Conservation (phyloP, 2,888 invertebrate genomes). For the Drosophila colorata region DNA sequence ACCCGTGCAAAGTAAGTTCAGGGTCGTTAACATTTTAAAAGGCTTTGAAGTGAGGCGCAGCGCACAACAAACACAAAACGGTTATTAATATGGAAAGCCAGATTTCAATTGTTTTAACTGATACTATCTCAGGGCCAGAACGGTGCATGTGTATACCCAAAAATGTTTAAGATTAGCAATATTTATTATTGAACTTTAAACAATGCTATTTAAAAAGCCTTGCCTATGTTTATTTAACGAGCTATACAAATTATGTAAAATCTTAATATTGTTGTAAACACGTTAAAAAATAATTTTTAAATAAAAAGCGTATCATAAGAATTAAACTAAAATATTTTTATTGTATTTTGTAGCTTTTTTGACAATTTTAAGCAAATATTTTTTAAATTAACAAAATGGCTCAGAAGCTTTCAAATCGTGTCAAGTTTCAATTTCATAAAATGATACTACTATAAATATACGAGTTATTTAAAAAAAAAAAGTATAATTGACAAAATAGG, state of each 20-base stretch:
- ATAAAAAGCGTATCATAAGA: too few relatives aligned
- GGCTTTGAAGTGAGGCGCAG: conserved; percentile 26
- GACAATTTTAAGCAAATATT: too few relatives aligned
- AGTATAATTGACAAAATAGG: neutral
- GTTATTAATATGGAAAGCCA: conserved; percentile 22
- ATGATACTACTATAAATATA: neutral
- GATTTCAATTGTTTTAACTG: conserved; percentile 25
- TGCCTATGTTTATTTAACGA: too few relatives aligned
- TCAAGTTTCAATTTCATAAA: neutral
- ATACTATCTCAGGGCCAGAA: neutral
- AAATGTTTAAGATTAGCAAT: neutral
- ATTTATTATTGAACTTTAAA: too few relatives aligned
- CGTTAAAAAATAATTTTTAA: too few relatives aligned
- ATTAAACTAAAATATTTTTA: too few relatives aligned
- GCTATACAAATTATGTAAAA: too few relatives aligned
- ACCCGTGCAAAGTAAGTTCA: conserved; percentile 35
- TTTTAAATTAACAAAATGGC: too few relatives aligned
- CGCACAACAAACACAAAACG: conserved; percentile 23
- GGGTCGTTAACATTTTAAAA: conserved; percentile 48
- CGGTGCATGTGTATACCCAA: neutral
- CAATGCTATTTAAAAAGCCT: too few relatives aligned
- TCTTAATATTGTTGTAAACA: too few relatives aligned
- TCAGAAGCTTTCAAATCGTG: too few relatives aligned
- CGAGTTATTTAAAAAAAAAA: neutral
- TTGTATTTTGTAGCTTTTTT: too few relatives aligned